Evolutionary conservation across 2,888 invertebrate genomes (phyloP).

Genomic region (Drosophila vallismaia): DNA sequence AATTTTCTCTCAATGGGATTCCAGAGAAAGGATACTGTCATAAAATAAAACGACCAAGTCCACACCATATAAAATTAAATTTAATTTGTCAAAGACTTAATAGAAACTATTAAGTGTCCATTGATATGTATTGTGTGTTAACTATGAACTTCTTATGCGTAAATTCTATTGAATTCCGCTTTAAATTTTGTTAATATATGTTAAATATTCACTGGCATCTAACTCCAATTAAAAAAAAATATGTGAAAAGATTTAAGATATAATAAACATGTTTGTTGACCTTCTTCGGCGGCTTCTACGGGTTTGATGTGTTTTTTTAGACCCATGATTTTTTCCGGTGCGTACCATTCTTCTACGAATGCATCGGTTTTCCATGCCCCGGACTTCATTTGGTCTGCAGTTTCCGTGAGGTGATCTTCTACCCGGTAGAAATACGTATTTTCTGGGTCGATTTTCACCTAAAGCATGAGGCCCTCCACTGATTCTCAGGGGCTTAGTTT

Average conservation of each 20-base stretch:
- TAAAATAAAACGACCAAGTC: conserved; percentile 52
- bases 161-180: not conserved
- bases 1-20: conserved; percentile 57
- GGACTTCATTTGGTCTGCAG: conserved; percentile 55
- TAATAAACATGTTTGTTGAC: not conserved
- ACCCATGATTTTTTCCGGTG: too few relatives aligned
- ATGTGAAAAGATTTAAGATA: not conserved
- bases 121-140: conserved; percentile 12
- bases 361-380: conserved; percentile 40
- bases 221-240: not conserved
- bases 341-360: conserved; percentile 30
- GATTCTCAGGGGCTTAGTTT: fast-evolving
- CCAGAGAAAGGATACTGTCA: conserved; percentile 32
- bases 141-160: conserved; percentile 5
- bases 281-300: not conserved
- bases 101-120: not conserved
- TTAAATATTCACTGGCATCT: too few relatives aligned
- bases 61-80: conserved; percentile 43
- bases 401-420: conserved; percentile 6
- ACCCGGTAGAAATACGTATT: conserved; percentile 46
- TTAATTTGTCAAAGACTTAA: conserved; percentile 47
- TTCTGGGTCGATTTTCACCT: conserved; percentile 33
- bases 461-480: not conserved
- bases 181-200: not conserved
- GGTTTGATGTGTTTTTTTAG: too few relatives aligned